Conservation (phyloP, 2,888 invertebrate genomes). For the Diadegma fenestrale region DNA sequence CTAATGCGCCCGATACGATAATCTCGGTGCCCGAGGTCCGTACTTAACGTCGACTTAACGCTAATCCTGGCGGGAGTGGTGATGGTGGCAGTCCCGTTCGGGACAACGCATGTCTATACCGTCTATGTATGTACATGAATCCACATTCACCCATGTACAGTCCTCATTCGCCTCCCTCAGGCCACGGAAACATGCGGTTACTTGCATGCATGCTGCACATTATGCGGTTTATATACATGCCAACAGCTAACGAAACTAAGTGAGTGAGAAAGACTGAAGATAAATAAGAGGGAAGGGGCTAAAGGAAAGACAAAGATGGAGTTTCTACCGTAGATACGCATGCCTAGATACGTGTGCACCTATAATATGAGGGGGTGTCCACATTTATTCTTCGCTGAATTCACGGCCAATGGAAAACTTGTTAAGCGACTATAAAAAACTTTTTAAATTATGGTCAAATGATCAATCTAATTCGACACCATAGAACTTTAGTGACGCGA, state of each 20-base stretch:
- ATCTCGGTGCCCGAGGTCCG: conserved; percentile 75
- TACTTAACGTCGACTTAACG: conserved; percentile 80
- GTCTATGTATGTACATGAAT: not conserved
- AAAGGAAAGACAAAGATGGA: conserved; percentile 46
- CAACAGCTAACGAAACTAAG: conserved; percentile 59
- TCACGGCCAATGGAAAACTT: not conserved
- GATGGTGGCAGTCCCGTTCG: conserved; percentile 57
- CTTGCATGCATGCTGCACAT: conserved; percentile 72
- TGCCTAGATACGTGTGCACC: conserved; percentile 48
- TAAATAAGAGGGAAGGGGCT: conserved; percentile 38
- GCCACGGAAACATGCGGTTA: conserved; percentile 68
- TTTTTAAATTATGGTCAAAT: not conserved
- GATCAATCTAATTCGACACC: not conserved
- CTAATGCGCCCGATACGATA: conserved; percentile 75
- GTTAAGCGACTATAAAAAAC: not conserved
- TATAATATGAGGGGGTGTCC: conserved; percentile 47
- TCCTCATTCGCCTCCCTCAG: conserved; percentile 31
- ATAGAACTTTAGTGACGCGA: not conserved
- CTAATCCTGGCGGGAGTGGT: conserved; percentile 74
- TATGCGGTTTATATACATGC: conserved; percentile 72
- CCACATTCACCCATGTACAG: not conserved
- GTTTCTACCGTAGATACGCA: conserved; percentile 44
- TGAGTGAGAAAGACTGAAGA: conserved; percentile 29
- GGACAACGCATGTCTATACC: conserved; percentile 34
- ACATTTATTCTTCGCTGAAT: conserved; percentile 11